Conservation (phyloP, 2,113 vertebrate genomes). For the Isurus oxyrinchus region DNA sequence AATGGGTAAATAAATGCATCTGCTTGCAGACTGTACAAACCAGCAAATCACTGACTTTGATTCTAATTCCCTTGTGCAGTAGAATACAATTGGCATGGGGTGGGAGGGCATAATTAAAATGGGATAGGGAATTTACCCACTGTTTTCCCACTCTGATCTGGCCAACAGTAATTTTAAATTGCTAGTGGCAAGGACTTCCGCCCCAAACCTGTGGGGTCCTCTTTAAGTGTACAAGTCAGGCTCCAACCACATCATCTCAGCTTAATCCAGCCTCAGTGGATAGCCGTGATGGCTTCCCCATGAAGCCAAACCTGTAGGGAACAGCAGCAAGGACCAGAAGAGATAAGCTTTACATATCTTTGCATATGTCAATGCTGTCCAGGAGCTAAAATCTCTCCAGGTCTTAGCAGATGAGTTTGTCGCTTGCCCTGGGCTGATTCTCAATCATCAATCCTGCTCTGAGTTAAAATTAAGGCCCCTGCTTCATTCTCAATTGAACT, state of each 20-base stretch:
- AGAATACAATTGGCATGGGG: too few relatives aligned
- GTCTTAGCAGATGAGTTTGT: neutral
- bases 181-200: neutral
- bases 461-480: neutral
- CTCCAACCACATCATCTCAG: neutral
- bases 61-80: neutral
- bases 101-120: neutral
- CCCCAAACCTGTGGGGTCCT: neutral
- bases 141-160: neutral
- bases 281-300: neutral
- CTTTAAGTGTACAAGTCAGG: neutral
- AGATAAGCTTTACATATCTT: neutral
- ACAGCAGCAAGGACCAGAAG: neutral
- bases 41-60: neutral
- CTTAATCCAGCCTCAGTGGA: neutral
- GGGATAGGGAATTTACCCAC: neutral
- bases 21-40: neutral
- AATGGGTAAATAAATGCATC: neutral
- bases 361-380: neutral
- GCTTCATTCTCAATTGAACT: neutral
- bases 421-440: neutral
- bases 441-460: neutral
- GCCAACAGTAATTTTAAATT: neutral
- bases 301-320: neutral
- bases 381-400: neutral